phyloP scores from a whole-genome alignment of 2,888 invertebrate genomes.

The Busseola fusca region DNA sequence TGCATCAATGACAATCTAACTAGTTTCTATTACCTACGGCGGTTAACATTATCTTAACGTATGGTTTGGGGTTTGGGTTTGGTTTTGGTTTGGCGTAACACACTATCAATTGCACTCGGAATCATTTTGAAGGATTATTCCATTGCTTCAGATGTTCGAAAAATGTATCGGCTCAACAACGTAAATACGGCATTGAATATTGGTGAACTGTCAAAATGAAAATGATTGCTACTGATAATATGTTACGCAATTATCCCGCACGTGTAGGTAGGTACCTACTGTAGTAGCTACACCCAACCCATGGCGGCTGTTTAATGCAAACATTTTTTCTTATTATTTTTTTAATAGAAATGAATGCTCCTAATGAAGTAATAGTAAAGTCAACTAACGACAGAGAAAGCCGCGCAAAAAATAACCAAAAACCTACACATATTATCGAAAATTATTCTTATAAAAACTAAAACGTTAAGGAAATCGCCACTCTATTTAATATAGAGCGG shows the following conservation, averaged over 20 bases:
- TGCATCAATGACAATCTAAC: not conserved
- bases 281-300: too few relatives aligned
- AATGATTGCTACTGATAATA: too few relatives aligned
- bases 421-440: not conserved
- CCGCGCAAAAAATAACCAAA: not conserved
- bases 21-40: not conserved
- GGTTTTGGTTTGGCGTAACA: not conserved
- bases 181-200: too few relatives aligned
- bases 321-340: not conserved
- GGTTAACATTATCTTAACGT: not conserved
- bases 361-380: not conserved
- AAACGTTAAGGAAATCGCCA: slow-evolving; percentile 35
- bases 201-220: too few relatives aligned
- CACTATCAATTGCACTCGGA: too few relatives aligned
- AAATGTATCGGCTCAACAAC: too few relatives aligned
- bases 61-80: not conserved
- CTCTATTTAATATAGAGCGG: slow-evolving; percentile 39
- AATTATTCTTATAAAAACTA: slow-evolving; percentile 11
- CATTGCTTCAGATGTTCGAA: too few relatives aligned
- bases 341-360: not conserved
- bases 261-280: too few relatives aligned
- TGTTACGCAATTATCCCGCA: too few relatives aligned
- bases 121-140: too few relatives aligned
- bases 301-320: not conserved
- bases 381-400: not conserved